phyloP scores from a whole-genome alignment of 2,797 vertebrate species.

The Catostomus latipinnis region DNA sequence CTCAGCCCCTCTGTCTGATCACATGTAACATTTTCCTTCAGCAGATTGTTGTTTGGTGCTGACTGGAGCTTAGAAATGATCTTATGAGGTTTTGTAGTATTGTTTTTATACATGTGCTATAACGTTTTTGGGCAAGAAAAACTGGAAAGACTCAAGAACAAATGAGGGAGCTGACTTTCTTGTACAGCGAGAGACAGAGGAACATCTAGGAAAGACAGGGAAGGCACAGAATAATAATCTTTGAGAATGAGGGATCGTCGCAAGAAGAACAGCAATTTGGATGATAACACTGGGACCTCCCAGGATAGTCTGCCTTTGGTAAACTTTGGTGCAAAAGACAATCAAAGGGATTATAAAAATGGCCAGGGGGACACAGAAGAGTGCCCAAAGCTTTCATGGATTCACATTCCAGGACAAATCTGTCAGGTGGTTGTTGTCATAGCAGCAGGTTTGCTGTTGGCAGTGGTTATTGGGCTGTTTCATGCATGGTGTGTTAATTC shows the following conservation, averaged over 20 bases:
- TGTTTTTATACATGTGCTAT: conserved; percentile 25
- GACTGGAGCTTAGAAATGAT: conserved; percentile 15
- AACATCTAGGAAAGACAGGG: conserved; percentile 12
- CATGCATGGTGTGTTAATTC: conserved; percentile 73
- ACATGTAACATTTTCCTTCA: conserved; percentile 30
- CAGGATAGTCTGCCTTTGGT: conserved; percentile 34
- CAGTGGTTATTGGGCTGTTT: conserved; percentile 63
- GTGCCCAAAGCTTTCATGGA: conserved; percentile 55
- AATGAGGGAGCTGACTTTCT: conserved; percentile 24
- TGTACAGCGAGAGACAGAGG: conserved; percentile 7
- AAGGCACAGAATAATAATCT: background rate
- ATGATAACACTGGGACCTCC: conserved; percentile 32
- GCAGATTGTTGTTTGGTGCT: conserved; percentile 14
- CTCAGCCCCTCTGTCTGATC: conserved; percentile 44
- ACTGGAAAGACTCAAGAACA: conserved; percentile 35
- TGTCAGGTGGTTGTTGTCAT: conserved; percentile 71
- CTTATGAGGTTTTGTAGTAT: conserved; percentile 39
- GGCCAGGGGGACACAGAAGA: conserved; percentile 20
- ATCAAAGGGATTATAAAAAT: conserved; percentile 21
- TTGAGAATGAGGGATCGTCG: conserved; percentile 71
- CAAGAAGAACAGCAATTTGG: conserved; percentile 63
- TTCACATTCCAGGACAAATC: conserved; percentile 47
- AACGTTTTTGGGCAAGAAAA: conserved; percentile 31
- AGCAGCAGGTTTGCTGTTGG: conserved; percentile 68
- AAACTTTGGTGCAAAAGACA: conserved; percentile 34